Conservation (phyloP, 2,888 invertebrate genomes). For the Sepiola atlantica region DNA sequence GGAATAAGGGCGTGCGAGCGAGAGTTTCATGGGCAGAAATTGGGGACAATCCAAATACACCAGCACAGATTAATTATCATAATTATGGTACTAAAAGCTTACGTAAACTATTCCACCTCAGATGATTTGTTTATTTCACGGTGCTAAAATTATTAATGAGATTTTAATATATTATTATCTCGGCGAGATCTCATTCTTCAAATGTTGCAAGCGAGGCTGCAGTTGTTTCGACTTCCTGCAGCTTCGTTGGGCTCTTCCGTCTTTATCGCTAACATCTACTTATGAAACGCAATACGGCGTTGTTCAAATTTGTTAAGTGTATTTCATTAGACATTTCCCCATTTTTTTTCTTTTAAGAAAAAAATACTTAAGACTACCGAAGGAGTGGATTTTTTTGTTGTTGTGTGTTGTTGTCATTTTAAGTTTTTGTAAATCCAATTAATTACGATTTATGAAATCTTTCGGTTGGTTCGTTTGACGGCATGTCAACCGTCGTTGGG, state of each 20-base stretch:
- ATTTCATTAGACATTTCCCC: not conserved
- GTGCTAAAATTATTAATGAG: not conserved
- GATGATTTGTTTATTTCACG: not conserved
- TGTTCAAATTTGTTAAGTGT: not conserved
- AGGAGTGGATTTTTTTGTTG: not conserved
- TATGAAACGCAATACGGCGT: not conserved
- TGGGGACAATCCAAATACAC: too few species aligned
- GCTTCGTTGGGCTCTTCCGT: not conserved
- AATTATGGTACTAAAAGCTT: not conserved
- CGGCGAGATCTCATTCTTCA: not conserved
- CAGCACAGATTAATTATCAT: too few species aligned
- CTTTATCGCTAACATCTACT: not conserved
- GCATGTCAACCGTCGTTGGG: too few species aligned
- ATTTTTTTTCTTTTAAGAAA: not conserved
- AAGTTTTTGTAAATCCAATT: not conserved
- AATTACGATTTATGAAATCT: not conserved
- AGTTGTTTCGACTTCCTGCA: not conserved
- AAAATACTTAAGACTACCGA: not conserved
- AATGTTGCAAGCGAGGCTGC: conserved; percentile 82
- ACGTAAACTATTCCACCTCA: not conserved
- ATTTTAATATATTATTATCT: not conserved
- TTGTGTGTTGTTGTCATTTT: not conserved
- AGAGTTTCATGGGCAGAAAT: too few species aligned
- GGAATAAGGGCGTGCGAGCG: too few species aligned
- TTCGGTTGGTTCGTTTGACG: not conserved